Conservation (phyloP, 2,888 invertebrate genomes). For the Lagria hirta region DNA sequence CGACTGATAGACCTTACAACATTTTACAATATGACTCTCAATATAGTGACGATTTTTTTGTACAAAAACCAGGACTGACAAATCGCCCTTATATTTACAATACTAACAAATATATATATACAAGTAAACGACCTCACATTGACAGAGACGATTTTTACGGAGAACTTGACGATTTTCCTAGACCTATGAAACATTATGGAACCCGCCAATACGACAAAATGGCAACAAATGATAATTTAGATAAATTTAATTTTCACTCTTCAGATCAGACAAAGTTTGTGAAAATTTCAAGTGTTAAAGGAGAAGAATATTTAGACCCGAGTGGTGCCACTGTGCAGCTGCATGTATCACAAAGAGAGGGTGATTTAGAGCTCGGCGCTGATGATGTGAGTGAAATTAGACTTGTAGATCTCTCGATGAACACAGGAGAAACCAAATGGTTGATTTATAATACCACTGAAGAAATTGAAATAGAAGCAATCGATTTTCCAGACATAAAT, state of each 20-base stretch:
- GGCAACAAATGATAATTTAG: conserved; percentile 26
- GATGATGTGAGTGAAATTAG: conserved; percentile 13
- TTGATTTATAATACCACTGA: conserved; percentile 35
- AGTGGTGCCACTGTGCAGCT: conserved; percentile 20
- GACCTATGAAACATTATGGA: conserved; percentile 21
- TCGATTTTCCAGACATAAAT: conserved; percentile 31
- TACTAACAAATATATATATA: conserved; percentile 25
- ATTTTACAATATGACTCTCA: too few relatives aligned
- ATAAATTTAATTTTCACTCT: conserved; percentile 40
- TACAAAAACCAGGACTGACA: conserved; percentile 15
- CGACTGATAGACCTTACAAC: conserved; percentile 9
- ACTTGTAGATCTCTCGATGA: conserved; percentile 35
- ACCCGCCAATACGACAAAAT: conserved; percentile 29
- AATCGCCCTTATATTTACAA: conserved; percentile 36
- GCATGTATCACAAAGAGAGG: conserved; percentile 32
- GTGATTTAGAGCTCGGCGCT: conserved; percentile 27
- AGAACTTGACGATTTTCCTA: conserved; percentile 26
- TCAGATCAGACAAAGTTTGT: conserved; percentile 27
- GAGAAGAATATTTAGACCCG: conserved; percentile 23
- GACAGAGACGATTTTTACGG: conserved; percentile 22
- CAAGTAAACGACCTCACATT: conserved; percentile 20
- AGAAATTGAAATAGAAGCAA: conserved; percentile 17
- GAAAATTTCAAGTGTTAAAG: conserved; percentile 39
- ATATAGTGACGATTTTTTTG: conserved; percentile 20
- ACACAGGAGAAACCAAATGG: conserved; percentile 35